phyloP scores from a whole-genome alignment of 1,140 invertebrate species.

The Thaumatotibia leucotreta region DNA sequence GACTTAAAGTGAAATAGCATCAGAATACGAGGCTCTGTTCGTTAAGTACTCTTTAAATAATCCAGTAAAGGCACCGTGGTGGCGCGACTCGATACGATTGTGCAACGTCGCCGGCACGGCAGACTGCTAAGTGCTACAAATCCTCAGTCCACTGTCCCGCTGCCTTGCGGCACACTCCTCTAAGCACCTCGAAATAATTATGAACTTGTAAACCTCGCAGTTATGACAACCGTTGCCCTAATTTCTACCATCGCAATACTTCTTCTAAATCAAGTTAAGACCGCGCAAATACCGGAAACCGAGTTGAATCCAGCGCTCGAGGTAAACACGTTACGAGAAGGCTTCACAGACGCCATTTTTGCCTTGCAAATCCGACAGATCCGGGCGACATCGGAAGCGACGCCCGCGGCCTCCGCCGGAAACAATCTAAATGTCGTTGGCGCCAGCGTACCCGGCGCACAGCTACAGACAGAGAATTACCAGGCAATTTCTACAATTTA shows the following conservation, averaged over 20 bases:
- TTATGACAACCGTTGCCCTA: slow-evolving; percentile 34
- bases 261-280: slow-evolving; percentile 43
- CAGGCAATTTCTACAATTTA: slow-evolving; percentile 60
- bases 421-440: slow-evolving; percentile 59
- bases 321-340: slow-evolving; percentile 46
- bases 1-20: background rate
- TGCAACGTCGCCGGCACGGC: slow-evolving; percentile 48
- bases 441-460: slow-evolving; percentile 29
- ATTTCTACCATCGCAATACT: slow-evolving; percentile 38
- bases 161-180: slow-evolving; percentile 39
- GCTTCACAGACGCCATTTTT: slow-evolving; percentile 42
- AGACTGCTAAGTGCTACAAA: slow-evolving; percentile 74
- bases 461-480: slow-evolving; percentile 50
- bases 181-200: slow-evolving; percentile 29
- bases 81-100: slow-evolving; percentile 56
- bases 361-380: slow-evolving; percentile 54
- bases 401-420: slow-evolving; percentile 53
- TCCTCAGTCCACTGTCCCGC: slow-evolving; percentile 57
- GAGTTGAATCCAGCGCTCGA: slow-evolving; percentile 26
- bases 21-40: background rate
- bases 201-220: slow-evolving; percentile 37
- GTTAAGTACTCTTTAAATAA: slow-evolving; percentile 50
- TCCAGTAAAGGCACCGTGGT: slow-evolving; percentile 54
- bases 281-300: slow-evolving; percentile 34
- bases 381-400: slow-evolving; percentile 48